Conservation (phyloP, 1,140 invertebrate genomes). For the Protaetia brevitarsis region DNA sequence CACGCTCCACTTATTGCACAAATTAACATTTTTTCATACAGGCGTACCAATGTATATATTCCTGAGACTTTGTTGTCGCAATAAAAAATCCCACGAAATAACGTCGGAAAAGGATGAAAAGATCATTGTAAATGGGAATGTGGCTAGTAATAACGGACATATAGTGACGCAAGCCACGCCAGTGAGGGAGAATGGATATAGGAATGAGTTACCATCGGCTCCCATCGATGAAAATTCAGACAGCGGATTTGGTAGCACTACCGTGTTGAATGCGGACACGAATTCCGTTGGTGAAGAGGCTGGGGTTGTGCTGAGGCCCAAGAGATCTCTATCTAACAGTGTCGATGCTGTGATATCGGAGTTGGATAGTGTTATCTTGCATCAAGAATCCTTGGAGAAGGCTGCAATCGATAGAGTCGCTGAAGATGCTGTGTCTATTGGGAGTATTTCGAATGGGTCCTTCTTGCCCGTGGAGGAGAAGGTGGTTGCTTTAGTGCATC, state of each 20-base stretch:
- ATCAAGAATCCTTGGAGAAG: not conserved
- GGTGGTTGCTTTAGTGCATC: constrained; percentile 37
- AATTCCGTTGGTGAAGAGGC: not conserved
- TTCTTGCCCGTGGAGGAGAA: constrained; percentile 27
- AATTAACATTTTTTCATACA: constrained; percentile 3
- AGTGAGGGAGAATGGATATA: not conserved
- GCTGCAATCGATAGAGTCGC: not conserved
- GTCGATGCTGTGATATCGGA: constrained; percentile 17
- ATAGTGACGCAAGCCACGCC: not conserved
- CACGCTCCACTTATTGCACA: not conserved
- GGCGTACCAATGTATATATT: not conserved
- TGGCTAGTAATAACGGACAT: not conserved
- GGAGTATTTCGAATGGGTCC: constrained; percentile 21
- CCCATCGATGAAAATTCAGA: not conserved
- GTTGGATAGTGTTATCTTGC: constrained; percentile 24
- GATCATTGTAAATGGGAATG: not conserved
- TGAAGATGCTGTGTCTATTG: constrained; percentile 20
- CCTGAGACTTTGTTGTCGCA: not conserved
- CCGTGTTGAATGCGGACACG: not conserved
- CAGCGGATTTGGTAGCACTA: not conserved
- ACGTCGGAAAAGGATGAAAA: not conserved
- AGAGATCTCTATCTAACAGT: not conserved
- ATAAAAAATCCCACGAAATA: not conserved
- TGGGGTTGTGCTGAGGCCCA: not conserved
- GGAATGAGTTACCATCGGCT: not conserved